Base-by-base conservation (phyloP, 2,888 invertebrate species). In the Exocentrus adspersus region DNA sequence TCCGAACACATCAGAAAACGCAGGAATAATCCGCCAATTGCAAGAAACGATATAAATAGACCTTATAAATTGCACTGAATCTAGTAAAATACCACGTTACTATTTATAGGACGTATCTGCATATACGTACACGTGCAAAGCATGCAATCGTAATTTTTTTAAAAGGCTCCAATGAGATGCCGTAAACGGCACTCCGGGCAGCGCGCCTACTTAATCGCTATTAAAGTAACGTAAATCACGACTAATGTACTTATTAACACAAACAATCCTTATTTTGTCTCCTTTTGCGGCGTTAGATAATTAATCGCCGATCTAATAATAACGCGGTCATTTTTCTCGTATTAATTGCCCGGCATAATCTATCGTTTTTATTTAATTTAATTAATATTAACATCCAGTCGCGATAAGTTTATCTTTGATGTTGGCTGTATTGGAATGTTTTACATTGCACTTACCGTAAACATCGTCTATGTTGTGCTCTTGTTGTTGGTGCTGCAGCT, bases 321-420 rank as follows among this genome's bases (percentile, higher is more conserved):
- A 57, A 30, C 28, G 14, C 37, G 20, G 32, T 45, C 43, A 54
- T 57, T 57, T 57, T 57, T 57, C 30, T 32, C 19, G n/a, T 10
- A 20, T 57, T 57, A 57, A 57, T 57, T 57, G 46, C 42, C n/a
- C 20, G 14, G 17, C 32, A 46, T 46, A 57, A 57, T 57, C 14
- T 57, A 57, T 28, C 46, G 46, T 57, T 57, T 57, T 46, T 57
- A 57, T 57, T 57, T 57, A 57, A 57, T 57, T 57, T 57, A 57
- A 57, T 57, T 57, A 57, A 57, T 14, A 37, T 57, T 43, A 17
- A 10, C 43, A 17, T 46, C 12, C 30, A 46, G 30, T 20, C 12
- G 20, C 19, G 57, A 57, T 57, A 57, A 46, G 46, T 42, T 57
- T 57, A 57, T 57, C 57, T 46, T 46, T 46, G 45, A 57, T 57